A percentile compares a stretch with the other conserved stretches of the same genome.
These are phyloP conservation scores for Corythoichthys intestinalis DNA, from an alignment of 2,113 vertebrate species.

Conservation along the genomic window DNA sequence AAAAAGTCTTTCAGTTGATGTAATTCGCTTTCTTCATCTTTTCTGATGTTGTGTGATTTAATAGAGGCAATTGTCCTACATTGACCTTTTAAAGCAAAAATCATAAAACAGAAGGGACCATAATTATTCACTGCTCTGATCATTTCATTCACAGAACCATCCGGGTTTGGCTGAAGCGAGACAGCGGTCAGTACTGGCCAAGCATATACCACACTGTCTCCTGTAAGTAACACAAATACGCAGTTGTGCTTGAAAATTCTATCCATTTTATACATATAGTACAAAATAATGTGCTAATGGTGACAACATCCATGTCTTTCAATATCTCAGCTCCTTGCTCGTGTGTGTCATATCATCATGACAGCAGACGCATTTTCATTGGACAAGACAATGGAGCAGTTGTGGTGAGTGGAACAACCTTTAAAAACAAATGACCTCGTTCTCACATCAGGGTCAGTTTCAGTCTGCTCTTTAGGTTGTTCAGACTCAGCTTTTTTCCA, in stretches of 20 bases:
- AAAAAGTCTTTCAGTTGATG: neutral
- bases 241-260: neutral
- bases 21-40: neutral
- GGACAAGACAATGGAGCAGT: slow-evolving; percentile 95
- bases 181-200: slow-evolving; percentile 97
- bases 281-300: neutral
- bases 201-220: slow-evolving; percentile 93
- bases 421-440: slow-evolving; percentile 1
- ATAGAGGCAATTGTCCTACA: neutral
- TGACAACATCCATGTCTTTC: neutral
- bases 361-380: slow-evolving; percentile 92
- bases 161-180: slow-evolving; percentile 93
- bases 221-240: slow-evolving; percentile 74
- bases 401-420: slow-evolving; percentile 77
- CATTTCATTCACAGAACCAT: slow-evolving; percentile 76
- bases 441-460: neutral
- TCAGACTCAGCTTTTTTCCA: neutral
- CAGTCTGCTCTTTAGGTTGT: neutral
- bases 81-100: neutral
- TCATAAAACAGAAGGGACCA: neutral
- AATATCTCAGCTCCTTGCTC: slow-evolving; percentile 84
- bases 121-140: neutral
- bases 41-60: neutral
- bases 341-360: slow-evolving; percentile 91
- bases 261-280: neutral